Evolutionary conservation across 2,797 vertebrate genomes (phyloP).

Genomic region (Cynopterus sphinx): DNA sequence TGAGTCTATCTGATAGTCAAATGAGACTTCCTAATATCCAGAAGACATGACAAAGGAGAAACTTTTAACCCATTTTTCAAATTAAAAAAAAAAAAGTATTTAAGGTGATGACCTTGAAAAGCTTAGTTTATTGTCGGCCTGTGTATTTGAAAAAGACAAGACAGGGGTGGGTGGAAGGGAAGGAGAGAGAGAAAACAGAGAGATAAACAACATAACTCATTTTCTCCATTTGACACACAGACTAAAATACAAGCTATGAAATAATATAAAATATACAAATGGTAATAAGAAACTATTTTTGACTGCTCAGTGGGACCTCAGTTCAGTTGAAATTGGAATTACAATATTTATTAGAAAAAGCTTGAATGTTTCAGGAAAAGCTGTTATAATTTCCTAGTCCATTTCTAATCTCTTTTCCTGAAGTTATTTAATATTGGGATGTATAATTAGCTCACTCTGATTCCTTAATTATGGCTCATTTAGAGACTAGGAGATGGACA

Average conservation of each 20-base stretch:
- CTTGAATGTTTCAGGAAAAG: constrained; percentile 62
- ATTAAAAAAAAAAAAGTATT: not conserved
- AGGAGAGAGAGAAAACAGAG: not conserved
- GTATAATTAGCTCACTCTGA: constrained; percentile 60
- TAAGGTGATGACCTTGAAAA: not conserved
- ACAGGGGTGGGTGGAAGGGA: not conserved
- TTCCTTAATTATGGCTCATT: constrained; percentile 43
- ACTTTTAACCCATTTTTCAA: not conserved
- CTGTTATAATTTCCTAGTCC: constrained; percentile 45
- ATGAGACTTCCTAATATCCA: not conserved
- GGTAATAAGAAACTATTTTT: constrained; percentile 62
- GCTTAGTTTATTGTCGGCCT: not conserved
- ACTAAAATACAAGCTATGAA: constrained; percentile 59
- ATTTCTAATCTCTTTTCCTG: constrained; percentile 62
- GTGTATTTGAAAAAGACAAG: not conserved
- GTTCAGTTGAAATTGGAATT: constrained; percentile 55
- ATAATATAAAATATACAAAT: constrained; percentile 44
- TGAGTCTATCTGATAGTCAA: not conserved
- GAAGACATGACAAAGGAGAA: not conserved
- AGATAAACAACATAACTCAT: constrained; percentile 5
- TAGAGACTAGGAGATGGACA: not conserved
- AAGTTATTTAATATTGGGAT: constrained; percentile 57
- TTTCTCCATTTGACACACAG: constrained; percentile 54
- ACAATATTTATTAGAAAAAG: constrained; percentile 69
- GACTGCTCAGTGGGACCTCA: constrained; percentile 34